phyloP scores from a whole-genome alignment of 2,797 vertebrate species.

The Ptychobarbus kaznakovi region DNA sequence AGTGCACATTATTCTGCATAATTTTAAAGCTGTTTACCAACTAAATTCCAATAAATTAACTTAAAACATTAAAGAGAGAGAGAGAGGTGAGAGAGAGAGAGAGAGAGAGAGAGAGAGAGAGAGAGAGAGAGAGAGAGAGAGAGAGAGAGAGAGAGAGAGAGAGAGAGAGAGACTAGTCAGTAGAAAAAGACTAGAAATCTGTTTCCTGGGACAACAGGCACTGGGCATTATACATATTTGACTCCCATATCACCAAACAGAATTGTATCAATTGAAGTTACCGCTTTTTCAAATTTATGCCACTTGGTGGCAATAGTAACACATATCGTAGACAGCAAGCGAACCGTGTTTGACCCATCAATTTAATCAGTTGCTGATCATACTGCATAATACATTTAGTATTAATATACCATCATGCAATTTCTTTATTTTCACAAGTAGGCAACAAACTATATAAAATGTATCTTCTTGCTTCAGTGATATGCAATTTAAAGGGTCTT shows the following conservation, averaged over 20 bases:
- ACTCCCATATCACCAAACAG: not conserved
- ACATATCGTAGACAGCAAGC: slow-evolving; percentile 44
- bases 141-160: too few species aligned
- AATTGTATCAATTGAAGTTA: not conserved
- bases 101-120: too few species aligned
- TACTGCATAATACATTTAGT: not conserved
- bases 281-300: slow-evolving; percentile 53
- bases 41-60: not conserved
- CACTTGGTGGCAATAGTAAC: slow-evolving; percentile 80
- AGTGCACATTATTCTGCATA: not conserved
- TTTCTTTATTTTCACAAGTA: not conserved
- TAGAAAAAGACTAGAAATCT: not conserved
- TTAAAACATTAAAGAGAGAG: not conserved
- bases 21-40: too few species aligned
- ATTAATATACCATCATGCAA: not conserved
- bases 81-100: too few species aligned
- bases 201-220: not conserved
- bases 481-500: not conserved
- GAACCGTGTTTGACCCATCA: not conserved
- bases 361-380: slow-evolving; percentile 23
- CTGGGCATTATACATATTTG: too few species aligned
- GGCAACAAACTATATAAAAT: not conserved
- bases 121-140: too few species aligned
- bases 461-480: not conserved
- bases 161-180: not conserved